Percentiles rank a stretch among this genome's conserved stretches.
phyloP scores from a whole-genome alignment of 1,140 invertebrate species.

The Pectinophora gossypiella region DNA sequence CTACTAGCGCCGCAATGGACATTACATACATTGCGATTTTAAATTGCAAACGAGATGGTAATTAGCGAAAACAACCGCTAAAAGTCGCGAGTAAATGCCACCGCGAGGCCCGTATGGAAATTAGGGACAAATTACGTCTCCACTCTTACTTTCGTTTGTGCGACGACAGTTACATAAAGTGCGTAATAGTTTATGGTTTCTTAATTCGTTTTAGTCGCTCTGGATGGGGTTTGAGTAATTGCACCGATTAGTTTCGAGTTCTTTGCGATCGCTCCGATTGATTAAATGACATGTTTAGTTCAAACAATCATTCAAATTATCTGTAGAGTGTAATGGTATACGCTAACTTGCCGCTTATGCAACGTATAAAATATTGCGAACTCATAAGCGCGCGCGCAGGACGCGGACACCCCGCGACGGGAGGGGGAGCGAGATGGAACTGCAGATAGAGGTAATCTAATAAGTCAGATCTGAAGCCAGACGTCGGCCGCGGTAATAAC shows the following conservation, averaged over 20 bases:
- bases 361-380: constrained; percentile 69
- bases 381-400: constrained; percentile 46
- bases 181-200: constrained; percentile 53
- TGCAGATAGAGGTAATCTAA: constrained; percentile 69
- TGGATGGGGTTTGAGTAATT: constrained; percentile 3
- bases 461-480: constrained; percentile 69
- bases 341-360: constrained; percentile 48
- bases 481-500: constrained; percentile 65
- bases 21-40: constrained; percentile 42
- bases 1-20: constrained; percentile 30
- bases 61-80: constrained; percentile 68
- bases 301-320: constrained; percentile 47
- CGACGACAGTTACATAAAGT: constrained; percentile 57
- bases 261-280: constrained; percentile 32
- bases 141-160: constrained; percentile 67
- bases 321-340: constrained; percentile 48
- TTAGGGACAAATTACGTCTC: constrained; percentile 70
- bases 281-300: constrained; percentile 4
- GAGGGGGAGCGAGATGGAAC: constrained; percentile 48
- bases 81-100: constrained; percentile 61
- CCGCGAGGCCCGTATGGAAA: constrained; percentile 62
- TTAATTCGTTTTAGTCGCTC: constrained; percentile 51
- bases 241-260: neutral
- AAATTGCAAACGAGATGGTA: constrained; percentile 74
- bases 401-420: constrained; percentile 20